Percentiles rank a stretch among this genome's conserved stretches.
phyloP scores from a whole-genome alignment of 2,797 vertebrate species.

The Lepus oiostolus region DNA sequence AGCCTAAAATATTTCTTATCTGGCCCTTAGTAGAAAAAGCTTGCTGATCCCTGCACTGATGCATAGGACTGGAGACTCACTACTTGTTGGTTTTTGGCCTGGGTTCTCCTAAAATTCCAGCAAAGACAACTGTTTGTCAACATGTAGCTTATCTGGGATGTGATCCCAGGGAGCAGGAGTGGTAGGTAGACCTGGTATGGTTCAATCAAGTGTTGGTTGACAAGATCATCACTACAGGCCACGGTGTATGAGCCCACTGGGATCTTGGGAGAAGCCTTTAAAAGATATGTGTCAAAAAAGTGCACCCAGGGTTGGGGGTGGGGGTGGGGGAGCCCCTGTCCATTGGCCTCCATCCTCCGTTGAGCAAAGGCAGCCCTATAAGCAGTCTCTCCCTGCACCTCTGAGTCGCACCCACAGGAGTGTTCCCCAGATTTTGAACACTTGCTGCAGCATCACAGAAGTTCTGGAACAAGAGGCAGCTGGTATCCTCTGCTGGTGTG shows the following conservation, averaged over 20 bases:
- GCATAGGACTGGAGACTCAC: neutral
- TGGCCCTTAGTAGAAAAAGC: constrained; percentile 4
- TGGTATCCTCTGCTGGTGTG: neutral
- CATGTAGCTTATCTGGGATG: constrained; percentile 7
- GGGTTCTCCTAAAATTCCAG: neutral
- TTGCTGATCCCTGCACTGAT: neutral
- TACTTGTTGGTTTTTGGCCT: neutral
- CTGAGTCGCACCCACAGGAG: neutral
- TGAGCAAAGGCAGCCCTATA: neutral
- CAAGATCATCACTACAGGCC: neutral
- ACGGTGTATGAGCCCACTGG: neutral
- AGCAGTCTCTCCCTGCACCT: neutral
- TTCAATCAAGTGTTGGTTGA: neutral
- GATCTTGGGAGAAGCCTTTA: neutral
- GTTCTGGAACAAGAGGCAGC: neutral
- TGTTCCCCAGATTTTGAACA: neutral
- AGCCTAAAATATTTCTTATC: constrained; percentile 51
- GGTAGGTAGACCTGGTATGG: too few relatives aligned
- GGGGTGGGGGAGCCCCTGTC: neutral
- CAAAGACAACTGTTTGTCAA: neutral
- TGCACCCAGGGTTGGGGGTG: neutral
- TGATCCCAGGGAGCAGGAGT: neutral
- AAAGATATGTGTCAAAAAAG: neutral
- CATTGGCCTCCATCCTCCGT: neutral
- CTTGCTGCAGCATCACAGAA: neutral